Evolutionary conservation across 2,113 vertebrate species (phyloP).

Genomic region (Mixornis gularis): DNA sequence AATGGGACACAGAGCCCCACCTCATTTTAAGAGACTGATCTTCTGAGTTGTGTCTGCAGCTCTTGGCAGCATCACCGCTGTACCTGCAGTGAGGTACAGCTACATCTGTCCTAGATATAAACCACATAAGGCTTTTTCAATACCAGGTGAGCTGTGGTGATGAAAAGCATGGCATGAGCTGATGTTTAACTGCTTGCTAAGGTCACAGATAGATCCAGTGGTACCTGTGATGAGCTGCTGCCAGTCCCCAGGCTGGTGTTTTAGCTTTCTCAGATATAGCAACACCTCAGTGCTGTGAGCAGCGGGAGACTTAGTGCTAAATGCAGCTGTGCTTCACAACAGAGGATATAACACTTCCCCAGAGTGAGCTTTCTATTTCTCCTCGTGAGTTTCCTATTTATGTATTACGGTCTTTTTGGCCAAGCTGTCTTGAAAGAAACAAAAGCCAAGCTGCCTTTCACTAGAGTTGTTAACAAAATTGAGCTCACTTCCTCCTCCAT

Average conservation of each 20-base stretch:
- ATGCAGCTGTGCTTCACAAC: neutral
- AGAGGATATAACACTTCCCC: neutral
- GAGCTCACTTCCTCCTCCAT: neutral
- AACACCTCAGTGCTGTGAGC: neutral
- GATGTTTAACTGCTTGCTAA: neutral
- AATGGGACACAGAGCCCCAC: neutral
- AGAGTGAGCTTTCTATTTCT: neutral
- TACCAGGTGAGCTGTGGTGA: neutral
- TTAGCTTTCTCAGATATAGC: neutral
- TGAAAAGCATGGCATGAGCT: neutral
- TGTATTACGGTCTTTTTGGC: neutral
- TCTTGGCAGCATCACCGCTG: neutral
- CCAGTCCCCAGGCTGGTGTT: neutral
- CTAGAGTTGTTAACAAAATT: neutral
- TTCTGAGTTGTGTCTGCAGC: neutral
- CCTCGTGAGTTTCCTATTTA: neutral
- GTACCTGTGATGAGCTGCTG: neutral
- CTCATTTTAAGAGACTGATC: neutral
- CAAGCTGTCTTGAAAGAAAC: neutral
- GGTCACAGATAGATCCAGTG: neutral
- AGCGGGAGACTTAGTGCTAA: neutral
- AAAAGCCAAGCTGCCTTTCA: neutral
- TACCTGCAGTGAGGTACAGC: neutral
- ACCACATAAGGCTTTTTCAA: neutral
- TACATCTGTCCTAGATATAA: neutral